Base-by-base conservation (phyloP, 1,140 invertebrate species). In the Teleopsis dalmanni region DNA sequence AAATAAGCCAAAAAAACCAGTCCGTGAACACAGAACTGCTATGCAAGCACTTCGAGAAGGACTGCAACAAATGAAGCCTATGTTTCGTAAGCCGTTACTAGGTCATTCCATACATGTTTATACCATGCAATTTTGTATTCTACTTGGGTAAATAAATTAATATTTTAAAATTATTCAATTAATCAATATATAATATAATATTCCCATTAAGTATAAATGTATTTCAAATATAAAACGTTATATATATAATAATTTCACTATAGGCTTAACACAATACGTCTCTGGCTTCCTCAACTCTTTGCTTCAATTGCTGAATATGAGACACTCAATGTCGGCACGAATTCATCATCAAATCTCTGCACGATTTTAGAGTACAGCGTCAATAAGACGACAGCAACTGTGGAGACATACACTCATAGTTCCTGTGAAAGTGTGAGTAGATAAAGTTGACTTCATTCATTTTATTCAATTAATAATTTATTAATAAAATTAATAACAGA, bases 201-300 rank as follows among this genome's bases (percentile, higher is more conserved):
- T 25, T 11, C 13, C 25, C 19, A 19, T 44, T 13, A 10, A 51
- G 48, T 40, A 55, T 67, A 57, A 69, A 70, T 26, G n/a, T n/a
- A n/a, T n/a, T n/a, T n/a, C n/a, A n/a, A n/a, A n/a, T n/a, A n/a
- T n/a, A n/a, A n/a, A n/a, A n/a, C n/a, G n/a, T n/a, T n/a, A n/a
- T n/a, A n/a, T n/a, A n/a, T n/a, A n/a, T n/a, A n/a, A n/a, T n/a
- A n/a, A n/a, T n/a, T n/a, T n/a, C n/a, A n/a, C n/a, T n/a, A n/a
- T n/a, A n/a, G n/a, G n/a, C n/a, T n/a, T n/a, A n/a, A n/a, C n/a
- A 70, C 66, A 2, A 64, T 70, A 18, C 63, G 66, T 1, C 42
- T 69, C n/a, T 70, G 66, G 66, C 38, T 70, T 31, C 66, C 66
- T 0, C 66, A 70, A 35, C 36, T 70, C 3, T 70, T 70, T 31